Base-by-base conservation (phyloP, 2,797 vertebrate species). In the Chelidonichthys spinosus region DNA sequence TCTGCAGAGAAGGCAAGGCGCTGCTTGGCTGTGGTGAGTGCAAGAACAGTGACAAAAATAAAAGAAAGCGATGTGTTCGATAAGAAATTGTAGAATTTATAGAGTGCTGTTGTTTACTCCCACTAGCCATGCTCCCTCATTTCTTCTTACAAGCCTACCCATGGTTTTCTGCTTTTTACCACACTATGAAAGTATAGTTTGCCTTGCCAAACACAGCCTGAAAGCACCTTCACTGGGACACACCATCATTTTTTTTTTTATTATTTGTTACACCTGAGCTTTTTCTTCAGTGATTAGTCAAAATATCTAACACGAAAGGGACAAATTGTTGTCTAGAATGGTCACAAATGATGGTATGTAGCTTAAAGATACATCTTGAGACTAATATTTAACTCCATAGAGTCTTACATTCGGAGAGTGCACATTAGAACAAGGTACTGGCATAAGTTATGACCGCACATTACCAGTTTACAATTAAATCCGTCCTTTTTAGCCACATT, bases 381-480 rank as follows among this genome's bases (percentile, higher is more conserved):
- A 75, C 6, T 35, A 25, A 11, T 46, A 53, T 47, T 46, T 54
- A 18, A 56, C 35, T 37, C 33, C 61, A 46, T 1, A 62, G 39
- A 44, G 36, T 11, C n/a, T 59, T 33, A 7, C 0, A 56, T 69
- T 32, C 58, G 37, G 17, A 44, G 13, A 8, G 0, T 73, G 63
- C 60, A 36, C 47, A 55, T 11, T 25, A 6, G 3, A 54, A 60
- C 7, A 59, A 75, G 9, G n/a, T 33, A 39, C 17, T 35, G 7
- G 32, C 53, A 59, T 33, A 59, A 46, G 42, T 52, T 65, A 46
- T 47, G 46, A 53, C 39, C 55, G 25, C 18, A 68, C 44, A 71
- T 43, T 71, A 68, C n/a, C 7, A 44, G 35, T 2, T 37, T 44
- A 40, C 13, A 14, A 37, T 63, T 72, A 47, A 7, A 63, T 50